A percentile compares a stretch with the other conserved stretches of the same genome.
Conservation (phyloP, 2,797 vertebrate species). For the Rhabdophis nuchalis region DNA sequence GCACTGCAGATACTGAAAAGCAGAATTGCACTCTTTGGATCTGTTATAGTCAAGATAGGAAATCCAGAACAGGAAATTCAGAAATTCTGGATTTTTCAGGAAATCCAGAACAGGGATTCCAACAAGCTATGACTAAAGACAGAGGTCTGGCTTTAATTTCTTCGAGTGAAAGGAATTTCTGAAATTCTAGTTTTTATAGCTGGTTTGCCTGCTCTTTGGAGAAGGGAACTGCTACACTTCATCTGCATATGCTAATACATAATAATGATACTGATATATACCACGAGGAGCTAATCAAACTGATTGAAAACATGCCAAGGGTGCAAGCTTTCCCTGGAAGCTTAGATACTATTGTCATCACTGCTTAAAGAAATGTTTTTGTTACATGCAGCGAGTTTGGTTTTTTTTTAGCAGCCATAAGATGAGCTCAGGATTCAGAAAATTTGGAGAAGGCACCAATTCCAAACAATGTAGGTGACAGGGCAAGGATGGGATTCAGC, state of each 20-base stretch:
- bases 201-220: slow-evolving; percentile 7
- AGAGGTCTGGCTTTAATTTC: slow-evolving; percentile 33
- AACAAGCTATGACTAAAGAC: slow-evolving; percentile 70
- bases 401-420: background rate
- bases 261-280: background rate
- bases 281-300: background rate
- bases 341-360: slow-evolving; percentile 5
- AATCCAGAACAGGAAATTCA: slow-evolving; percentile 70
- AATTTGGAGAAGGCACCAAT: background rate
- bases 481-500: too few species aligned
- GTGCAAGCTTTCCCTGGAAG: slow-evolving; percentile 3
- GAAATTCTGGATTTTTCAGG: slow-evolving; percentile 64
- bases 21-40: background rate
- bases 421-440: background rate
- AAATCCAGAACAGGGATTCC: slow-evolving; percentile 80
- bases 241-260: background rate
- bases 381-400: background rate
- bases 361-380: slow-evolving; percentile 5
- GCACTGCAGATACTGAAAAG: slow-evolving; percentile 18
- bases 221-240: background rate
- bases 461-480: background rate
- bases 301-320: background rate
- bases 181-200: background rate
- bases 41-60: slow-evolving; percentile 50
- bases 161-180: background rate